A percentile compares a stretch with the other conserved stretches of the same genome.
phyloP scores from a whole-genome alignment of 2,888 invertebrate species.

The Biston betularia region DNA sequence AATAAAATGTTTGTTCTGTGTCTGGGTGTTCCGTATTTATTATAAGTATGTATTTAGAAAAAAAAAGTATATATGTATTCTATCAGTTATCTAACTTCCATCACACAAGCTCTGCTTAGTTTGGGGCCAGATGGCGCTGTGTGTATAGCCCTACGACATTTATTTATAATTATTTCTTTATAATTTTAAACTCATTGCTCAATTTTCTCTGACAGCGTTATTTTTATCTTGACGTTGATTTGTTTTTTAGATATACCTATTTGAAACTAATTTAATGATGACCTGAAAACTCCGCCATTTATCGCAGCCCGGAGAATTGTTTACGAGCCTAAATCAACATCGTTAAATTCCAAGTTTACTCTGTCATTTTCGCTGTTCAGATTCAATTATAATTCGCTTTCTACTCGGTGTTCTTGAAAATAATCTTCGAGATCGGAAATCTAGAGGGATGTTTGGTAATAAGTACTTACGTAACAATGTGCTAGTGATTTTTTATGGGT shows the following conservation, averaged over 20 bases:
- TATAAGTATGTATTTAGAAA: too few species aligned
- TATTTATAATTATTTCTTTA: too few species aligned
- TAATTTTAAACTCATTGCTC: too few species aligned
- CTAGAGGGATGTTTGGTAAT: not conserved
- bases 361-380: slow-evolving; percentile 43
- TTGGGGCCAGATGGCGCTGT: too few species aligned
- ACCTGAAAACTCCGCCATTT: slow-evolving; percentile 15
- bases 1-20: too few species aligned
- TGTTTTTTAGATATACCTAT: slow-evolving; percentile 1
- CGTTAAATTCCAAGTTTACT: slow-evolving; percentile 47
- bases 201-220: too few species aligned
- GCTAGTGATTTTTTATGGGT: not conserved
- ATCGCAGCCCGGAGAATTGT: slow-evolving; percentile 32
- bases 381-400: slow-evolving; percentile 49
- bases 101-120: too few species aligned
- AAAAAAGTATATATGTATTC: too few species aligned
- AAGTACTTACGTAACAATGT: not conserved
- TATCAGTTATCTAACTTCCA: too few species aligned
- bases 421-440: slow-evolving; percentile 15
- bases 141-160: too few species aligned
- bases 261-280: slow-evolving; percentile 16
- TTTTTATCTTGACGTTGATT: not conserved
- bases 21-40: too few species aligned
- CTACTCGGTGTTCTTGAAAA: slow-evolving; percentile 33
- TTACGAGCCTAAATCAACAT: slow-evolving; percentile 50